Evolutionary conservation across 2,888 invertebrate species (phyloP).

Genomic region (Acronicta alni): DNA sequence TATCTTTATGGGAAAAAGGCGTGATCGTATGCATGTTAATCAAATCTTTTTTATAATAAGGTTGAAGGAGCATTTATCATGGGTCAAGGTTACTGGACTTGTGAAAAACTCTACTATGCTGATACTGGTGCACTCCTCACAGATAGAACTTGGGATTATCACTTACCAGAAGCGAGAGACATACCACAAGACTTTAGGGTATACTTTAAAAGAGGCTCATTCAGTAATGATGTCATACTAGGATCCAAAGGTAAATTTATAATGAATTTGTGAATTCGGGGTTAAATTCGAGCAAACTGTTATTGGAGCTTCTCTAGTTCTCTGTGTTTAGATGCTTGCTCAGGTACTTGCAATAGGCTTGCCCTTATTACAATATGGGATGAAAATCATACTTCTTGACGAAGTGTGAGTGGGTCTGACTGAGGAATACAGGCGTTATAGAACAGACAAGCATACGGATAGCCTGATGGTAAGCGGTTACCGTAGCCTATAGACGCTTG

Average conservation of each 20-base stretch:
- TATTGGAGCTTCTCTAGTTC: not conserved
- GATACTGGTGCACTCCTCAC: conserved; percentile 91
- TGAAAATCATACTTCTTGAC: too few species aligned
- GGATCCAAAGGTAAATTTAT: conserved; percentile 56
- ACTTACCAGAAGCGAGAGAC: conserved; percentile 92
- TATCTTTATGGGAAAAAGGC: too few species aligned
- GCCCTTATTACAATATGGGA: too few species aligned
- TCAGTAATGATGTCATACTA: conserved; percentile 90
- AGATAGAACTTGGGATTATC: conserved; percentile 93
- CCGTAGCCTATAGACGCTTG: too few species aligned
- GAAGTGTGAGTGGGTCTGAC: too few species aligned
- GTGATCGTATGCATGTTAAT: too few species aligned
- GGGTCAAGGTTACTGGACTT: conserved; percentile 92
- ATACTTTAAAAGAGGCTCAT: conserved; percentile 90
- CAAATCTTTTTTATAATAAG: conserved; percentile 52
- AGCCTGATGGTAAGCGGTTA: too few species aligned
- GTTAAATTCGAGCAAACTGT: too few species aligned
- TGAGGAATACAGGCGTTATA: too few species aligned
- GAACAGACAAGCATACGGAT: too few species aligned
- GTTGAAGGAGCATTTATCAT: conserved; percentile 93
- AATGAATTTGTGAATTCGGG: not conserved
- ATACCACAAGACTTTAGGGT: conserved; percentile 93
- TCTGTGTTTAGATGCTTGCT: not conserved
- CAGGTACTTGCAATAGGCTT: too few species aligned
- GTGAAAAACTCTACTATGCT: conserved; percentile 91